Evolutionary conservation across 1,140 invertebrate genomes (phyloP), one percentile per base, ranked within the genome.

Genomic region (Drosophila triauraria): DNA sequence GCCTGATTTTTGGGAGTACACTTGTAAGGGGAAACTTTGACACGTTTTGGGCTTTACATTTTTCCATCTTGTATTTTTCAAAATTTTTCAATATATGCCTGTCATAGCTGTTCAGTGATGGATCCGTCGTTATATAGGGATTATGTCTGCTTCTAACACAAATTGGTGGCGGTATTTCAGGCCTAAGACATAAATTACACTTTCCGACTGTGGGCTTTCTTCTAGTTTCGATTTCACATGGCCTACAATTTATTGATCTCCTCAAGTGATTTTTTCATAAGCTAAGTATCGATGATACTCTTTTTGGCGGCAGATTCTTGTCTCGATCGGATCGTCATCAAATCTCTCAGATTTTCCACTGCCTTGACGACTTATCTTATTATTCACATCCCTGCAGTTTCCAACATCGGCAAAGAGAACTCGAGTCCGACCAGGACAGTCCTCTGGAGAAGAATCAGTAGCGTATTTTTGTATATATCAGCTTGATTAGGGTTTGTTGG

Each of bases 21-120:
- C 20, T 20, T 9, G 12, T 35, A 12, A 10, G 32, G n/a, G 9
- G 3, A n/a, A 3, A 20, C 10, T 23, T 12, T 8, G 2, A 10
- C 10, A 13, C 27, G 17, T 25, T 63, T 4, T 12, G 17, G n/a
- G 0, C 3, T 5, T 25, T 62, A 9, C 10, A 23, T 10, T 62
- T 38, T 9, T 40, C 51, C 0, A 6, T 30, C 17, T 50, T 77
- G 13, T 44, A 15, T 23, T 40, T 47, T 12, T 54, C 30, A 12
- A 54, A 53, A 25, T 44, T 51, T 6, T 44, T 4, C 25, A 78
- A 58, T 9, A 77, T 54, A 54, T 71, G 13, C 7, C 23, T 70
- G 0, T 78, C 76, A 23, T 77, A 70, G 58, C 75, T 70, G n/a
- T 47, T 78, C 0, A 69, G n/a, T 30, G 3, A 8, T 3, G 38